These are phyloP conservation scores for Drosophila tristis DNA, from an alignment of 1,140 invertebrate species.

Conservation along the genomic window DNA sequence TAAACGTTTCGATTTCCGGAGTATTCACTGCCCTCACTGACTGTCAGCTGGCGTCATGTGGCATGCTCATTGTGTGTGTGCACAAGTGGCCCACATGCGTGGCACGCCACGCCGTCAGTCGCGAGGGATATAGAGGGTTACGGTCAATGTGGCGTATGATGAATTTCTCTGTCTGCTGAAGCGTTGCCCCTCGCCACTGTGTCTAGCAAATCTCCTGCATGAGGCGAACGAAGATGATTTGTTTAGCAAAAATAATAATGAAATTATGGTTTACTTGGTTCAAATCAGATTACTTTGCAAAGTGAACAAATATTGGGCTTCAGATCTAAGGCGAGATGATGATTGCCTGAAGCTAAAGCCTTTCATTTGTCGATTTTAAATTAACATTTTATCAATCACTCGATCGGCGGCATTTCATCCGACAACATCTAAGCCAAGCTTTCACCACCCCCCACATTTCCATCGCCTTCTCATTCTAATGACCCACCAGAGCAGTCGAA, in stretches of 20 bases:
- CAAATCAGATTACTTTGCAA: too few species aligned
- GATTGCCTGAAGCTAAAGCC: too few species aligned
- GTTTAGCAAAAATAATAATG: too few species aligned
- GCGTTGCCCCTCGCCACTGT: slow-evolving; percentile 23
- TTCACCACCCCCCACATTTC: slow-evolving; percentile 22
- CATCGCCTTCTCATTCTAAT: neutral
- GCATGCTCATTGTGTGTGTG: slow-evolving; percentile 38
- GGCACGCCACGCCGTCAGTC: slow-evolving; percentile 54
- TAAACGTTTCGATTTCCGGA: neutral
- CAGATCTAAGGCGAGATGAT: too few species aligned
- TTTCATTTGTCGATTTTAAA: too few species aligned
- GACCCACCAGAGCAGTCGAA: neutral
- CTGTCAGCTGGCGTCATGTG: slow-evolving; percentile 47
- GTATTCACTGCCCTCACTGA: slow-evolving; percentile 15
- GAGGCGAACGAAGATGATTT: too few species aligned
- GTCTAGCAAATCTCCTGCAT: slow-evolving; percentile 24
- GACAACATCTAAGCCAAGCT: slow-evolving; percentile 11
- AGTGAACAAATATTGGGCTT: too few species aligned
- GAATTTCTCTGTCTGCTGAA: slow-evolving; percentile 59
- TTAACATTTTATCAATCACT: too few species aligned
- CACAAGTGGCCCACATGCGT: slow-evolving; percentile 51
- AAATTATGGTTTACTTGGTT: too few species aligned
- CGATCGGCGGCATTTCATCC: too few species aligned
- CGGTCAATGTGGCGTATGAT: slow-evolving; percentile 77
- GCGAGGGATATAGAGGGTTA: slow-evolving; percentile 24